phyloP scores from a whole-genome alignment of 1,140 invertebrate species.

The Lepidurus couesii region DNA sequence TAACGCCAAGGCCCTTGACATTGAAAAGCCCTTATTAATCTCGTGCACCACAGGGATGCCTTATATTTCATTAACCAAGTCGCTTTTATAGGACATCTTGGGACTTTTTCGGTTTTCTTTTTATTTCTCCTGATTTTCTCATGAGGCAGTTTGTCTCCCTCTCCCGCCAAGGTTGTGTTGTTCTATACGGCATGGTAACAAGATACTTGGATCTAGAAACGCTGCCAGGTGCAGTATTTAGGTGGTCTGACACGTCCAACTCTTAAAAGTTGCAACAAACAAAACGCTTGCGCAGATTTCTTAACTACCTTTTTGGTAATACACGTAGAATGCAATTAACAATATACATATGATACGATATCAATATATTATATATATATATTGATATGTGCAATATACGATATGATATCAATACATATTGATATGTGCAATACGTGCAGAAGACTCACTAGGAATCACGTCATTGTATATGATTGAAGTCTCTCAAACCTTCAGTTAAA shows the following conservation, averaged over 20 bases:
- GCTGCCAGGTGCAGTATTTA: background rate
- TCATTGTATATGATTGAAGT: too few relatives aligned
- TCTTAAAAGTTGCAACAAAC: background rate
- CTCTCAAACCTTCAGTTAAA: background rate
- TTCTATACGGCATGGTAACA: background rate
- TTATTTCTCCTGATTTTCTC: background rate
- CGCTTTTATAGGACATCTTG: background rate
- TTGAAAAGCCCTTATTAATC: background rate
- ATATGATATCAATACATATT: too few relatives aligned
- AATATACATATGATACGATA: too few relatives aligned
- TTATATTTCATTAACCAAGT: background rate
- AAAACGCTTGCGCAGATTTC: background rate
- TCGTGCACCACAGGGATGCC: background rate
- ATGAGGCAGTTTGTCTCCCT: too few relatives aligned
- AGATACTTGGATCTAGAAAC: background rate
- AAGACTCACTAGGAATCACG: too few relatives aligned
- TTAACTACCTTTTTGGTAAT: background rate
- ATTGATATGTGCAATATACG: too few relatives aligned
- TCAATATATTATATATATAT: too few relatives aligned
- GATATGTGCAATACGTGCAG: too few relatives aligned
- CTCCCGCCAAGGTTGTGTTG: too few relatives aligned
- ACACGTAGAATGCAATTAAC: background rate
- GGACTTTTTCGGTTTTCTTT: background rate
- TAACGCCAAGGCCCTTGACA: slow-evolving; percentile 11
- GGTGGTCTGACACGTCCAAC: background rate